Evolutionary conservation across 2,888 invertebrate genomes (phyloP).

Genomic region (Belgica antarctica): DNA sequence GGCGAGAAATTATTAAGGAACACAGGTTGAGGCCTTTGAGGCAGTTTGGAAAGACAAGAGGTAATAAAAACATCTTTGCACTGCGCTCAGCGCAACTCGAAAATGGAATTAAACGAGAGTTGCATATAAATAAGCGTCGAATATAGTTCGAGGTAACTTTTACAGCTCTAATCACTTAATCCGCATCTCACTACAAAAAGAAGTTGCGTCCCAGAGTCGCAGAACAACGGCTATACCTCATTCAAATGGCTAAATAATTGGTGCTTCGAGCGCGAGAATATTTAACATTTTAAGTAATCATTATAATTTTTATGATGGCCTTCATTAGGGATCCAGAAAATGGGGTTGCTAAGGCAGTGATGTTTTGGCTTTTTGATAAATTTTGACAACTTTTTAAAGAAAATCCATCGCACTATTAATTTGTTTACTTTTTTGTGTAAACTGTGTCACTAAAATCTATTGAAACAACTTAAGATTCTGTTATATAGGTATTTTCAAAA

Average conservation of each 20-base stretch:
- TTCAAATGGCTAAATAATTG: constrained; percentile 38
- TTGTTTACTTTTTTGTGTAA: no score
- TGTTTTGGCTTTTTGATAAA: no score
- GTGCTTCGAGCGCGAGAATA: constrained; percentile 29
- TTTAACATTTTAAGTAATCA: neutral
- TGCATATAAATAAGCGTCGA: neutral
- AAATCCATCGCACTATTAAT: no score
- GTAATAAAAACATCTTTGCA: constrained; percentile 1
- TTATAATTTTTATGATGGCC: neutral
- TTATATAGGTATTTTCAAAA: no score
- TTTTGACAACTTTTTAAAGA: no score
- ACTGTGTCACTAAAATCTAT: no score
- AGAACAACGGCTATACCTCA: constrained; percentile 12
- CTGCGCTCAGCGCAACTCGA: no score
- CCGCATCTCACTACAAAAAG: neutral
- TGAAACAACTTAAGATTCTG: no score
- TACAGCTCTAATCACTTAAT: constrained; percentile 22
- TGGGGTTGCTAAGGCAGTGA: no score
- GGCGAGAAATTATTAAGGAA: constrained; percentile 26
- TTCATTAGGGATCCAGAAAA: no score
- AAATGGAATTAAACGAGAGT: constrained; percentile 9
- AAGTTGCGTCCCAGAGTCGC: neutral
- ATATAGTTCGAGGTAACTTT: constrained; percentile 2
- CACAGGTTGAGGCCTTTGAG: constrained; percentile 3
- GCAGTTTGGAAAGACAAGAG: neutral